Evolutionary conservation across 2,113 vertebrate genomes (phyloP).

Genomic region (Hassar affinis): DNA sequence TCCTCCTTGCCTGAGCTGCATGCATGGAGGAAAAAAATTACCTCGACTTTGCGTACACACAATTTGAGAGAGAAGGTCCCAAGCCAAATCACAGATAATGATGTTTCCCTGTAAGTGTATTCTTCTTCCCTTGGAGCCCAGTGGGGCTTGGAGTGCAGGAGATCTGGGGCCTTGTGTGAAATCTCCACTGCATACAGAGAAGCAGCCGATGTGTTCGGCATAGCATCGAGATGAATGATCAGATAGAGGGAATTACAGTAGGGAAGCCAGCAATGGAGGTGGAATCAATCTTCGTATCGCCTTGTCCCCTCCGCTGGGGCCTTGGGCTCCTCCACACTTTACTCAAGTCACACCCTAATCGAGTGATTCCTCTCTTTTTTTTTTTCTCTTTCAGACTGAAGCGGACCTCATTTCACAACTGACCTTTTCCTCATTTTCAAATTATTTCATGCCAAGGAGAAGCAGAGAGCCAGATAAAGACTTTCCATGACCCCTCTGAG

Average conservation of each 20-base stretch:
- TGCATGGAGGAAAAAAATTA: constrained; percentile 45
- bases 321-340: constrained; percentile 23
- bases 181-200: constrained; percentile 38
- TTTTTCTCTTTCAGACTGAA: constrained; percentile 23
- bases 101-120: constrained; percentile 62
- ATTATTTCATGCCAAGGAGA: constrained; percentile 39
- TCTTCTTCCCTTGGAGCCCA: constrained; percentile 35
- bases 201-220: constrained; percentile 19
- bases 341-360: constrained; percentile 44
- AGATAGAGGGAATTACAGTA: constrained; percentile 42
- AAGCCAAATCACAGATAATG: constrained; percentile 58
- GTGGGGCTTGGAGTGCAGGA: constrained; percentile 30
- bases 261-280: constrained; percentile 27
- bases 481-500: constrained; percentile 31
- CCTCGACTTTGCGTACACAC: constrained; percentile 52
- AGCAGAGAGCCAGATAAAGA: constrained; percentile 47
- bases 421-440: constrained; percentile 57
- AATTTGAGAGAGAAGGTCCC: constrained; percentile 50
- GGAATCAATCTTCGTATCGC: constrained; percentile 48
- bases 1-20: constrained; percentile 36
- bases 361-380: constrained; percentile 41
- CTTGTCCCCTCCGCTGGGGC: constrained; percentile 21
- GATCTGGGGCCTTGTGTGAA: constrained; percentile 28
- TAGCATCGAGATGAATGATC: constrained; percentile 36
- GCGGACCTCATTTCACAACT: constrained; percentile 49